Evolutionary conservation across 2,113 vertebrate genomes (phyloP).

Genomic region (Cinclus cinclus): DNA sequence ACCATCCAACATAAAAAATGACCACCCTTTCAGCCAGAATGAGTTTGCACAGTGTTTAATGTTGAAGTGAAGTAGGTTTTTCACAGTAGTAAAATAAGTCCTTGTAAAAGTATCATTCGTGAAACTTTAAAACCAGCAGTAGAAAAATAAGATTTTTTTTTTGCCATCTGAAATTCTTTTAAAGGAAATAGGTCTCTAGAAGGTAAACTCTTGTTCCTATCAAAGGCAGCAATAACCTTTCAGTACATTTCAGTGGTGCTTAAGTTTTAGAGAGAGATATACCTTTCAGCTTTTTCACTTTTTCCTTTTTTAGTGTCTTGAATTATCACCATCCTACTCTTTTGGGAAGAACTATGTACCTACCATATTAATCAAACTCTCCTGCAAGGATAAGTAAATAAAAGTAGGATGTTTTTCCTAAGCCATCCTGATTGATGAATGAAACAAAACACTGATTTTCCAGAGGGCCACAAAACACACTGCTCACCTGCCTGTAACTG

Average conservation of each 20-base stretch:
- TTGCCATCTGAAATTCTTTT: not conserved
- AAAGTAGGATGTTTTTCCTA: not conserved
- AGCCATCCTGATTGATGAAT: not conserved
- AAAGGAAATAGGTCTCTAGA: not conserved
- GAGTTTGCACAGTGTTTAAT: slow-evolving; percentile 19
- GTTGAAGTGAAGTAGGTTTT: not conserved
- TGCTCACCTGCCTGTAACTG: not conserved
- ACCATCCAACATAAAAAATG: slow-evolving; percentile 4
- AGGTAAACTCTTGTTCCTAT: not conserved
- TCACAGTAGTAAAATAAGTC: not conserved
- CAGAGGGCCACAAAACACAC: not conserved
- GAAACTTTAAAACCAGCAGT: not conserved
- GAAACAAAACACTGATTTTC: not conserved
- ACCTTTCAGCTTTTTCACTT: not conserved
- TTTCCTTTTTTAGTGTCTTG: not conserved
- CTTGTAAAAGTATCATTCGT: not conserved
- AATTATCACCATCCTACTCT: not conserved
- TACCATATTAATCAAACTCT: not conserved
- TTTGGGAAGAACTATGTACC: not conserved
- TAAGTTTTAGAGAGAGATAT: not conserved
- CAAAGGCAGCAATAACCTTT: not conserved
- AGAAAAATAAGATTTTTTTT: not conserved
- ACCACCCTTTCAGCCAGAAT: not conserved
- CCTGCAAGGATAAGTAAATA: not conserved
- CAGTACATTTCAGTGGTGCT: not conserved